Percentiles rank a stretch among this genome's conserved stretches.
Evolutionary conservation across 2,888 invertebrate genomes (phyloP).

Genomic region (Trichogramma dendrolimi): DNA sequence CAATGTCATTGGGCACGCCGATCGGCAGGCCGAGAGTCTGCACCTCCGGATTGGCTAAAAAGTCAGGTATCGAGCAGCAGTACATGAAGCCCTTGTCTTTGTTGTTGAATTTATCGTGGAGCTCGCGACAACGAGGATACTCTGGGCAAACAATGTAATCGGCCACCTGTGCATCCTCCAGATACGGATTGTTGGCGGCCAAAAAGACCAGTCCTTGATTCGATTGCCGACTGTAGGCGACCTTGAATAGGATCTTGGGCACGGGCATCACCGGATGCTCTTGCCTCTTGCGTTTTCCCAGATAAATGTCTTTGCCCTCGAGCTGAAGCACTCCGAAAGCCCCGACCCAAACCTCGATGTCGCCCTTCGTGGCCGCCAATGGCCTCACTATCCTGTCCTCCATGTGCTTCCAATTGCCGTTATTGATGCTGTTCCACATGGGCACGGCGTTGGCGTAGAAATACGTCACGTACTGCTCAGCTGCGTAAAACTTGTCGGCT

Average conservation of each 20-base stretch:
- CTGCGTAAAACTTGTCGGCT: constrained; percentile 11
- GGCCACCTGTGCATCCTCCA: background rate
- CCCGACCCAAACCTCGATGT: constrained; percentile 8
- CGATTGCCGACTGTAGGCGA: background rate
- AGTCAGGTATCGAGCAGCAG: no score
- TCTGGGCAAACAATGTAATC: background rate
- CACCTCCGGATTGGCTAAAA: no score
- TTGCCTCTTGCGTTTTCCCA: background rate
- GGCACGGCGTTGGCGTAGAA: constrained; percentile 8
- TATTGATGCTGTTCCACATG: constrained; percentile 13
- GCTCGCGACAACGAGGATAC: background rate
- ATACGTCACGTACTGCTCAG: constrained; percentile 6
- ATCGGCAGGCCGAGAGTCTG: no score
- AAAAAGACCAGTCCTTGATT: background rate
- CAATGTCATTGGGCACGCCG: no score
- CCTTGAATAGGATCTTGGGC: background rate
- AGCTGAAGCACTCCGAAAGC: background rate
- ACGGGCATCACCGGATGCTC: background rate
- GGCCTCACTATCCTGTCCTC: constrained; percentile 2
- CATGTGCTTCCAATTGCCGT: constrained; percentile 13
- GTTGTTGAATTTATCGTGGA: background rate
- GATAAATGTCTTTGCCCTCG: background rate
- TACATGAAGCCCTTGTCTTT: no score
- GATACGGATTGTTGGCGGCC: background rate
- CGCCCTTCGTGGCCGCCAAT: background rate